Evolutionary conservation across 2,797 vertebrate genomes (phyloP).

Genomic region (Girardinus metallicus): DNA sequence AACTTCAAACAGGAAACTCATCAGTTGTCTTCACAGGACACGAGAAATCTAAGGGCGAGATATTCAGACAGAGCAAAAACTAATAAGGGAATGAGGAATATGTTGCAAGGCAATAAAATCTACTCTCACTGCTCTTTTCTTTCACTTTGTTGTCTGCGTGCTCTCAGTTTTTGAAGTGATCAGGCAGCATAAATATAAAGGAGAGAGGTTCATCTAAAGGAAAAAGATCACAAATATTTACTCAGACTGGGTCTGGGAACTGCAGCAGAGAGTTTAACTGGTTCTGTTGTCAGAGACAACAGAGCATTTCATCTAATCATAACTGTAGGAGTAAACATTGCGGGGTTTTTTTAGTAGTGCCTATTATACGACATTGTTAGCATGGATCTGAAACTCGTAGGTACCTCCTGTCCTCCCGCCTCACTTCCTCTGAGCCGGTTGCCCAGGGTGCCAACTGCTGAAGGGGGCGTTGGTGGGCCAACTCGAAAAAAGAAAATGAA

Average conservation of each 20-base stretch:
- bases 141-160: background rate
- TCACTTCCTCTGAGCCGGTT: background rate
- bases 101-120: background rate
- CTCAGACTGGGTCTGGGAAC: background rate
- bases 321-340: no score
- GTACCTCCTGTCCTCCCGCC: background rate
- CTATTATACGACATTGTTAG: no score
- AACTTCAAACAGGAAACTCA: background rate
- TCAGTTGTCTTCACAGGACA: conserved; percentile 2
- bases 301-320: no score
- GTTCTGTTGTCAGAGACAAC: no score
- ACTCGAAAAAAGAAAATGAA: no score
- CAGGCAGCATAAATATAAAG: background rate
- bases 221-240: background rate
- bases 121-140: background rate
- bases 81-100: background rate
- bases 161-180: background rate
- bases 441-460: background rate
- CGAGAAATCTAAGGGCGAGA: background rate
- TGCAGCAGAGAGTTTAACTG: background rate
- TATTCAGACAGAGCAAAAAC: background rate
- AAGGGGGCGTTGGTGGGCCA: background rate
- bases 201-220: background rate
- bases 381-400: background rate
- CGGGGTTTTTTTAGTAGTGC: no score